phyloP scores from a whole-genome alignment of 2,113 vertebrate species.

The human (Homo sapiens) region DNA sequence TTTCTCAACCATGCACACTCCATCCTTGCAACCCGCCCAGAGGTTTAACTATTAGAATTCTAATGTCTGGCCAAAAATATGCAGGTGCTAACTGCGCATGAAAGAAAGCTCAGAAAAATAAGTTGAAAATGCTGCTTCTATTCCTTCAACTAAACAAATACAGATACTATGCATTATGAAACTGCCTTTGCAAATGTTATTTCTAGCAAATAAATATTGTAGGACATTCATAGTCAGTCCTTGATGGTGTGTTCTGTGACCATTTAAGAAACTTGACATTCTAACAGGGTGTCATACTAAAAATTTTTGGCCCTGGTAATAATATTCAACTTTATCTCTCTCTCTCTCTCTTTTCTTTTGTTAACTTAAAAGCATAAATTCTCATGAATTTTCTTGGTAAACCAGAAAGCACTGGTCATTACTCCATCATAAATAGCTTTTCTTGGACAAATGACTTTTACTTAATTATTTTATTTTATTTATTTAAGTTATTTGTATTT shows the following conservation, averaged over 20 bases:
- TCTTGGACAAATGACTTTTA: background rate
- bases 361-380: background rate
- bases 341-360: background rate
- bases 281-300: background rate
- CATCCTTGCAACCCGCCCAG: no score
- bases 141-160: background rate
- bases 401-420: background rate
- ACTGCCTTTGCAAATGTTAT: background rate
- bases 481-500: background rate
- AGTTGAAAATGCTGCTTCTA: background rate
- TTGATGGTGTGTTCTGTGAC: background rate
- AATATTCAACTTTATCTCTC: background rate
- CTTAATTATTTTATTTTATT: background rate
- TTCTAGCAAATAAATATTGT: background rate
- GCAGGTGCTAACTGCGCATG: background rate
- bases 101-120: background rate
- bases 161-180: background rate
- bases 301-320: background rate
- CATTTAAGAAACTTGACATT: background rate
- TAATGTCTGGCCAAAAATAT: background rate
- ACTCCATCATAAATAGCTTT: background rate
- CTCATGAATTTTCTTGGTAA: background rate
- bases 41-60: background rate
- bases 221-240: background rate
- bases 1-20: background rate